Evolutionary conservation across 2,797 vertebrate genomes (phyloP), one percentile per base, ranked within the genome.

Genomic region (Oryzias sinensis): DNA sequence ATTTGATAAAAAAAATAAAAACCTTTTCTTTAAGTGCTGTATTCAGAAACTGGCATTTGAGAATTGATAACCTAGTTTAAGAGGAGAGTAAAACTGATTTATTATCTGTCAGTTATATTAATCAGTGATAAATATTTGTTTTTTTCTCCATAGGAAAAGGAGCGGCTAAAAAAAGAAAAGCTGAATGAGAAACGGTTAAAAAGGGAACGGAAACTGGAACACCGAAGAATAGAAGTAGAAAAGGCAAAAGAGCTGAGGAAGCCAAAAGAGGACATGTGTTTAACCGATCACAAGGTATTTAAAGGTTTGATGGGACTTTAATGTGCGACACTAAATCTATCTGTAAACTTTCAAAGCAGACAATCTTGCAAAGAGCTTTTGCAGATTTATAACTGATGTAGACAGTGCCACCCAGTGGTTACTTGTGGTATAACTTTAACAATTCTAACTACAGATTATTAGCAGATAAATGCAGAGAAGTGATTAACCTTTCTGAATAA

Each of bases 191-290:
- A 97, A 85, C 93, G 94, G 53, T 79, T 98, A 79, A 97, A 98
- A 85, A 98, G 96, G 83, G 94, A 97, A 44, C 93, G 95, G 68
- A 97, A 94, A 84, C 81, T 96, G 70, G 94, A 97, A 72, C 93
- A 96, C 54, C 89, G 93, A 56, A 91, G 94, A 66, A 66, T 97
- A 82, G 96, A 98, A 76, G 85, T 97, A 78, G 93, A 96, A 88
- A 96, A 97, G 84, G 96, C 95, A 25, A 97, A 94, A 76, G 96
- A 98, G 80, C 87, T 99, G 49, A 98, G 95, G 92, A 97, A 96
- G 76, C 95, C 95, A 62, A 97, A 94, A 42, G 96, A 99, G 90
- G 97, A 99, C 87, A 92, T 98, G 95, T 97, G 95, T 84, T 93
- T 98, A 87, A 88, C 91, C 62, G 96, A 99, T 88, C 96, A 97